Evolutionary conservation across 2,888 invertebrate species (phyloP), one percentile per base, ranked within the genome.

Genomic region (Chrysomela aeneicollis): DNA sequence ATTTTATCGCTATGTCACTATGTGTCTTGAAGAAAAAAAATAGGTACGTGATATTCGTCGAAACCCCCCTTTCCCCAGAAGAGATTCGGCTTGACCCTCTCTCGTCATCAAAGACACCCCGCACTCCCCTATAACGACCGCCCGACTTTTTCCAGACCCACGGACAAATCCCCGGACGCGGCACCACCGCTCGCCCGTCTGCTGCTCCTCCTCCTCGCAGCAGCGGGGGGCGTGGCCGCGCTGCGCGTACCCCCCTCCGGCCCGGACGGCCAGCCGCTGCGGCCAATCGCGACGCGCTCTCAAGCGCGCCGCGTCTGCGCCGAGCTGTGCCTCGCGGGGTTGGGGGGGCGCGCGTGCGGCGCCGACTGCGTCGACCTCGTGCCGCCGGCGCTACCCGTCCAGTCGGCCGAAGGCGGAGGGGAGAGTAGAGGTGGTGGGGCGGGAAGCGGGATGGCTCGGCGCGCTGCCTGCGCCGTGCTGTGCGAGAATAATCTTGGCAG

Each of bases 401-500:
- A 67, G 68, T 70, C 50, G 30, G 18, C 42, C 9, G 35, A 61
- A n/a, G 63, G 66, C 51, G 35, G 68, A 70, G 59, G 15, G 32
- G 5, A 32, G 62, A 62, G 67, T 52, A 32, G 68, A 69, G 59
- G 63, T 21, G 32, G 64, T 57, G n/a, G 61, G 47, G 17, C 47
- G 18, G 21, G 15, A 50, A 35, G 52, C 30, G 10, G 76, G 86
- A 32, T 81, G 15, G 86, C 87, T 2, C 77, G 88, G 21, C 81
- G 82, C 46, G 81, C 80, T 54, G 87, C 89, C 61, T 90, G 90
- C 73, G 85, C 86, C 0, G 81, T 86, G 35, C 84, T 90, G 59
- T 90, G 90, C 79, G 79, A 81, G 60, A 87, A 88, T 77, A 83
- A 83, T 64, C 81, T 90, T 51, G 90, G 90, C 87, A 74, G 82